Base-by-base conservation (phyloP, 2,113 vertebrate species). In the Tautogolabrus adspersus region DNA sequence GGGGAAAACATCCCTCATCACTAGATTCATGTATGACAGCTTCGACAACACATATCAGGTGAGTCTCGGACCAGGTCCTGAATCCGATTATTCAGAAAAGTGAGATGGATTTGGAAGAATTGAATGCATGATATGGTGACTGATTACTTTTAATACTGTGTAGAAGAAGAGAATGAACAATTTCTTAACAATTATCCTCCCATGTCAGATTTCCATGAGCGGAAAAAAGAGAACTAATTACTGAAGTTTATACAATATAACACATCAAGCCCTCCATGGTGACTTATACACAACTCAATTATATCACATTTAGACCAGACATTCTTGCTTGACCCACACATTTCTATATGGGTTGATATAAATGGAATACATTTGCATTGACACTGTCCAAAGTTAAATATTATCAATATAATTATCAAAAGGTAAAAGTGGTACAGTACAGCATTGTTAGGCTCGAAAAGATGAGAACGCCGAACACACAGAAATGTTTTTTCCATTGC, bases 21-120 rank as follows among this genome's bases (percentile, higher is more conserved):
- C 94, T 79, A 94, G 94, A 84, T 95, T 95, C 90, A 95, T 95
- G 94, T 95, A 95, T 46, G 94, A 95, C 91, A 95, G 94, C 69
- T 95, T 95, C 44, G 94, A 95, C 90, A 95, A 94, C 91, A 95
- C 93, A 22, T 95, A 95, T 85, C 94, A 95, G 94, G 94, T 95
- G 83, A 88, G 81, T 57, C 34, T 68, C n/a, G n/a, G n/a, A n/a
- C n/a, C n/a, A 55, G 4, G 16, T 21, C 2, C 37, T 3, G 11
- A 46, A 61, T 46, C 34, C 66, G 19, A 5, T 0, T 6, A 42
- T 38, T 30, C 15, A 7, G 12, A 46, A 46, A 46, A 15, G 44
- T 16, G 10, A 57, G 1, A 55, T 6, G 47, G 38, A 59, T 58
- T 49, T 3, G 19, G 18, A 58, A 57, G 1, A 59, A 26, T 16